Base-by-base conservation (phyloP, 2,888 invertebrate species). In the Epistrophe eligans region DNA sequence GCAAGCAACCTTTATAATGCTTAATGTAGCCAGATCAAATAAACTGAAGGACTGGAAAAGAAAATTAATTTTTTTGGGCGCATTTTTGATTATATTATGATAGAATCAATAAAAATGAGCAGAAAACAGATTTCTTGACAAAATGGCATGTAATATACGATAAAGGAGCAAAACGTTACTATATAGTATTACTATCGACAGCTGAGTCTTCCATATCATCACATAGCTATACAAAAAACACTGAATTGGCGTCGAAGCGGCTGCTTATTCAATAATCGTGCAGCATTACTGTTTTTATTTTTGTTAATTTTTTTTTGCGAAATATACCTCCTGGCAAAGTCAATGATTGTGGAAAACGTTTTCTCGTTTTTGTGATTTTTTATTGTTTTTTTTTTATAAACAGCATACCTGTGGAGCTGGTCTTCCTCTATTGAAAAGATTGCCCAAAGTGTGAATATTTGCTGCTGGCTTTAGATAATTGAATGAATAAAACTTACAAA, bases 211-310 rank as follows among this genome's bases (percentile, higher is more conserved):
- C 9, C 4, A 17, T 35, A 24, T 24, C 4, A 35, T 17, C 13
- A 7, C 15, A 43, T 0, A 0, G 19, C 8, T 19, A 3, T 19
- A 19, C 0, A 28, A 43, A 28, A 24, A 48, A 72, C 10, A 28
- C 8, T 24, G 62, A 6, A 8, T 58, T 58, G 62, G 62, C 73
- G 52, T 38, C 58, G 40, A 80, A 76, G 57, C 57, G 76, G 80
- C 84, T 80, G 58, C 64, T 66, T 55, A 24, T 80, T 45, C 38
- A 66, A 66, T 70, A 76, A 62, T 84, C 84, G 84, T 84, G 80
- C 76, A 28, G 71, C 38, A 28, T 74, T 58, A 40, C 58, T 38
- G 60, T 62, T 57, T 48, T 52, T 32, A n/a, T 70, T 45, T 50
- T 38, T 7, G 0, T 48, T 9, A 9, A 0, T 15, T 70, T 19